These are phyloP conservation scores for Heteractis magnifica DNA, from an alignment of 92 coral and sea anemone genomes.

Conservation along the genomic window DNA sequence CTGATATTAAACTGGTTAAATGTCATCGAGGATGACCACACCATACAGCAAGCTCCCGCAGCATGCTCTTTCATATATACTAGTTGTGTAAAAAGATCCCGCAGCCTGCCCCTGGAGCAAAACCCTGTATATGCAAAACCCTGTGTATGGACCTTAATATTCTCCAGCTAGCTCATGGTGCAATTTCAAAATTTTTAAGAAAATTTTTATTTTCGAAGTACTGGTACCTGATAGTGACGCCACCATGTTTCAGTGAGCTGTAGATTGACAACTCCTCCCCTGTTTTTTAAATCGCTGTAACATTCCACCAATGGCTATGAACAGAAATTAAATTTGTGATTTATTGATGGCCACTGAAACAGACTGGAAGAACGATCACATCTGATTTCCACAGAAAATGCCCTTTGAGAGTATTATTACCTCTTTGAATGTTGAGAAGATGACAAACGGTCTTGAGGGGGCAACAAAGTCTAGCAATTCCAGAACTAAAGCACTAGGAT, in stretches of 20 bases:
- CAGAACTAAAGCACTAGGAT: constrained; percentile 70
- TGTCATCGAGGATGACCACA: too few species aligned
- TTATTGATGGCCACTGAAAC: not conserved
- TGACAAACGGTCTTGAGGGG: constrained; percentile 95
- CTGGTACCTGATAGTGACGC: constrained; percentile 85
- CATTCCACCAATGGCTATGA: constrained; percentile 82
- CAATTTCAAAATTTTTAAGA: too few species aligned
- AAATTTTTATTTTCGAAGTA: too few species aligned
- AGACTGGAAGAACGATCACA: not conserved
- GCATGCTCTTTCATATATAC: too few species aligned
- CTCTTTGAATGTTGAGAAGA: constrained; percentile 86
- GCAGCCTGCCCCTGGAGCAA: too few species aligned
- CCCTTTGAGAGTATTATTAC: constrained; percentile 25
- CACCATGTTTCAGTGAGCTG: constrained; percentile 94
- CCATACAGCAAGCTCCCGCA: too few species aligned
- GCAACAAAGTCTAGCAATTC: constrained; percentile 77
- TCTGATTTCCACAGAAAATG: not conserved
- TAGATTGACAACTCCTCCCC: constrained; percentile 70
- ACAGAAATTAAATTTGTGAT: not conserved
- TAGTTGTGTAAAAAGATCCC: too few species aligned
- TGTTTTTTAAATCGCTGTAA: constrained; percentile 62
- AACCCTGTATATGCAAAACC: too few species aligned
- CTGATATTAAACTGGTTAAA: too few species aligned
- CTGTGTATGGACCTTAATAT: too few species aligned
- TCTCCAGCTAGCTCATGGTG: too few species aligned